Evolutionary conservation across 2,113 vertebrate species (phyloP).

Genomic region (Calyptomena viridis): DNA sequence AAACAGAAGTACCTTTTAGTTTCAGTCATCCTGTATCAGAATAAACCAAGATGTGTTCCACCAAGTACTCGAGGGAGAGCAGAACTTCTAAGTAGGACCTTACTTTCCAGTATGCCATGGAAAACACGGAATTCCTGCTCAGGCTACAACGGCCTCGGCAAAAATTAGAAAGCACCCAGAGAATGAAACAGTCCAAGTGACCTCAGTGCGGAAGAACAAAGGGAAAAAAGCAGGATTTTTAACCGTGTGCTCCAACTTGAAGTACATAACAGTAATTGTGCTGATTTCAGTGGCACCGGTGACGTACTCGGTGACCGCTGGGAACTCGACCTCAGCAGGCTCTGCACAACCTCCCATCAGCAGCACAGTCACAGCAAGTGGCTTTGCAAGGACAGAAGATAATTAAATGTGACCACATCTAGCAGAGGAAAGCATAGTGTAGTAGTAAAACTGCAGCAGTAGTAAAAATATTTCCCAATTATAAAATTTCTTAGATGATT

Average conservation of each 20-base stretch:
- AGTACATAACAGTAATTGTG: not conserved
- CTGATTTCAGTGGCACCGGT: not conserved
- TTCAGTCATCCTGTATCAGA: not conserved
- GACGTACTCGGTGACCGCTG: not conserved
- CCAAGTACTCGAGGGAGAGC: not conserved
- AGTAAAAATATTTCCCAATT: not conserved
- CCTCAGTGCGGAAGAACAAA: not conserved
- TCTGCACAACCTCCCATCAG: not conserved
- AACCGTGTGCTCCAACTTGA: not conserved
- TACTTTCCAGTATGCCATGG: not conserved
- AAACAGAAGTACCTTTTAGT: not conserved
- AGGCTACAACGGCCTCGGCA: not conserved
- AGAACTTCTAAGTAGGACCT: not conserved
- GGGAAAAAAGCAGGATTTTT: not conserved
- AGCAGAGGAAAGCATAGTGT: not conserved
- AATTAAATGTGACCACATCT: not conserved
- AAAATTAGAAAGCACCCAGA: not conserved
- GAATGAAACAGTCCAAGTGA: slow-evolving; percentile 1
- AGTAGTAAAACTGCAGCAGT: not conserved
- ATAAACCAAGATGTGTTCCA: not conserved
- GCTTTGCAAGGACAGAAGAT: slow-evolving; percentile 11
- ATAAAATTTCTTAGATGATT: not conserved
- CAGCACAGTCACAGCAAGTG: not conserved
- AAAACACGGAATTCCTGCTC: not conserved
- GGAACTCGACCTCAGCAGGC: slow-evolving; percentile 1